Base-by-base conservation (phyloP, 1,140 invertebrate genomes). In the Drosophila pseudoobscura region DNA sequence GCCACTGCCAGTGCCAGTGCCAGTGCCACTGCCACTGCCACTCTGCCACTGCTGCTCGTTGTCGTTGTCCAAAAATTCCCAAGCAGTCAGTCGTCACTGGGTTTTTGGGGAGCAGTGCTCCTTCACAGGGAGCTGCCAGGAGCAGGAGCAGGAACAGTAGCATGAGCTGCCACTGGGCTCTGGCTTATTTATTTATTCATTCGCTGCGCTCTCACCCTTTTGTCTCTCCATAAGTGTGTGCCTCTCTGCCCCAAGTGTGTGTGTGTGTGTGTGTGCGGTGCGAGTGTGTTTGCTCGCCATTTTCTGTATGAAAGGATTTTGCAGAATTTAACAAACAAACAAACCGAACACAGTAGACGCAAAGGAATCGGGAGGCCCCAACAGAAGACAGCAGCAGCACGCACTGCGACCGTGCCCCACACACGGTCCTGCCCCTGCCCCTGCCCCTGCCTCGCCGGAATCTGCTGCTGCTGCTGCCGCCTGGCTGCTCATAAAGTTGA, bases 161-260 rank as follows among this genome's bases (percentile, higher is more conserved):
- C 57, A 26, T 61, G 17, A 58, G 63, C 57, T 17, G 35, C 22
- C 69, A 60, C 78, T 49, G 59, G 76, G 65, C 75, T 77, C 69
- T 39, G 62, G 76, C 69, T 80, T 79, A 84, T 88, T 88, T 88
- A 89, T 89, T 88, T 84, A 84, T 88, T 88, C 79, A 89, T 88
- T 88, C 84, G 73, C 74, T 75, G 75, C 64, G 78, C 65, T 57
- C 61, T 50, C 61, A 24, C 54, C 45, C 55, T 45, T 80, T 69
- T 68, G 72, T 84, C 72, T 59, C 35, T 24, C 24, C 4, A 15
- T 47, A 52, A 46, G 13, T 31, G 41, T 57, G 26, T 56, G 35
- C 35, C 7, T 24, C 35, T 6, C 6, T 8, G 49, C 17, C 31
- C 31, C 26, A 29, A 13, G 6, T 49, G 44, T 69, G 35, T 60